These are phyloP conservation scores for Lepilemur ruficaudatus DNA, from an alignment of 2,797 vertebrate genomes.

Conservation along the genomic window DNA sequence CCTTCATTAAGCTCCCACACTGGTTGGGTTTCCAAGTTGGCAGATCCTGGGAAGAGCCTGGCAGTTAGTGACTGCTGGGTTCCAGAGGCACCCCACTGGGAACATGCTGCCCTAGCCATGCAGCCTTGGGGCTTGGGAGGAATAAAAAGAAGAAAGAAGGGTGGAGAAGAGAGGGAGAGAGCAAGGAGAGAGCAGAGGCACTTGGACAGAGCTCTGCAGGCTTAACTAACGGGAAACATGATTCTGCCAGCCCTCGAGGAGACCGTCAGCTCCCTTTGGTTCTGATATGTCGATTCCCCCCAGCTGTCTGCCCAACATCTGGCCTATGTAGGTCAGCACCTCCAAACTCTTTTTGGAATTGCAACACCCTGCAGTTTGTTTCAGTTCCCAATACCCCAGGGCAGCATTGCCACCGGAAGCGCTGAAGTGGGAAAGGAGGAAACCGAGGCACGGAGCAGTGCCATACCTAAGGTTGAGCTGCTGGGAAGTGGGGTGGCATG, in stretches of 20 bases:
- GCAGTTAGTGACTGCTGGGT: background rate
- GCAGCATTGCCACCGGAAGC: background rate
- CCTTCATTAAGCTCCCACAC: background rate
- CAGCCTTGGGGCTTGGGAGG: background rate
- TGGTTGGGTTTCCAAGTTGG: background rate
- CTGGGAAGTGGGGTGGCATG: background rate
- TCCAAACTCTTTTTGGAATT: background rate
- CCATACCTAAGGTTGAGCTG: rapidly evolving
- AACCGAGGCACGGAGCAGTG: background rate
- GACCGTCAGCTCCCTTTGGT: slow-evolving; percentile 6
- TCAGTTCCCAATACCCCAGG: slow-evolving; percentile 3
- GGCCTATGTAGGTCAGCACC: slow-evolving; percentile 51
- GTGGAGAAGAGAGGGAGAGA: background rate
- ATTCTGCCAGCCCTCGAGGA: background rate
- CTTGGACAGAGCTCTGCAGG: background rate
- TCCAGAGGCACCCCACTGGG: background rate
- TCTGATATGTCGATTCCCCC: background rate
- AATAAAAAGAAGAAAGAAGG: no score
- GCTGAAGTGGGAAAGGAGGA: background rate
- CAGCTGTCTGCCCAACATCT: slow-evolving; percentile 60
- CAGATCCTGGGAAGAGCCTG: background rate
- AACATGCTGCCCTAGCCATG: background rate
- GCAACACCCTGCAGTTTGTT: background rate
- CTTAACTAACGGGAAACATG: slow-evolving; percentile 38
- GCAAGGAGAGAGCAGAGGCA: background rate